phyloP scores from a whole-genome alignment of 2,888 invertebrate species.

The Lymantria monacha region DNA sequence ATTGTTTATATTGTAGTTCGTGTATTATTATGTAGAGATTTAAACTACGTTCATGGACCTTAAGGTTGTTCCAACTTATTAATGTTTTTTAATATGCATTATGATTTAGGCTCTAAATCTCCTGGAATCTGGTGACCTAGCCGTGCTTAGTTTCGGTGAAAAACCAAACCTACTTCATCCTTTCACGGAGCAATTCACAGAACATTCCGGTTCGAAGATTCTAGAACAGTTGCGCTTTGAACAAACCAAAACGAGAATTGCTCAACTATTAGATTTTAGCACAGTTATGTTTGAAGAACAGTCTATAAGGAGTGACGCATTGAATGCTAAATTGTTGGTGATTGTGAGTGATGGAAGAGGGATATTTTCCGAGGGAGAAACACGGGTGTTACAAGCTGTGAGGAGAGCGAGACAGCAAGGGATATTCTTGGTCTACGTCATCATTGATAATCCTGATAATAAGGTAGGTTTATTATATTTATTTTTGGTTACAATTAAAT shows the following conservation, averaged over 20 bases:
- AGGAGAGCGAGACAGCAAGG: conserved; percentile 90
- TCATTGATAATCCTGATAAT: conserved; percentile 96
- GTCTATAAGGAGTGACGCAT: conserved; percentile 72
- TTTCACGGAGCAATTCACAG: conserved; percentile 92
- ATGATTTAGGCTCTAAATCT: conserved; percentile 92
- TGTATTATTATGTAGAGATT: too few species aligned
- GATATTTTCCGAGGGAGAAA: conserved; percentile 93
- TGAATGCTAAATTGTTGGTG: conserved; percentile 92
- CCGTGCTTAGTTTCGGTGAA: conserved; percentile 96
- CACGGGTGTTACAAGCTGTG: conserved; percentile 88
- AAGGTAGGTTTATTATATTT: conserved; percentile 81
- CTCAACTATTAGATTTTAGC: conserved; percentile 90
- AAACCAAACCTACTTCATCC: conserved; percentile 92
- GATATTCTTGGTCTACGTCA: conserved; percentile 96
- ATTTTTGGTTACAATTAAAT: not conserved
- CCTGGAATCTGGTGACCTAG: conserved; percentile 96
- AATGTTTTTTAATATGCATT: conserved; percentile 4
- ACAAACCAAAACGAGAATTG: conserved; percentile 94
- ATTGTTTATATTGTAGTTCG: too few species aligned
- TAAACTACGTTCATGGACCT: too few species aligned
- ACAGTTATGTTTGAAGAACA: conserved; percentile 82
- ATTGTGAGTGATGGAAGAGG: conserved; percentile 98
- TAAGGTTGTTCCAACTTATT: not conserved
- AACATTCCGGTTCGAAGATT: conserved; percentile 91
- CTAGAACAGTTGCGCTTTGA: conserved; percentile 92